These are phyloP conservation scores for Psilopogon haemacephalus DNA, from an alignment of 2,113 vertebrate species.

Conservation along the genomic window DNA sequence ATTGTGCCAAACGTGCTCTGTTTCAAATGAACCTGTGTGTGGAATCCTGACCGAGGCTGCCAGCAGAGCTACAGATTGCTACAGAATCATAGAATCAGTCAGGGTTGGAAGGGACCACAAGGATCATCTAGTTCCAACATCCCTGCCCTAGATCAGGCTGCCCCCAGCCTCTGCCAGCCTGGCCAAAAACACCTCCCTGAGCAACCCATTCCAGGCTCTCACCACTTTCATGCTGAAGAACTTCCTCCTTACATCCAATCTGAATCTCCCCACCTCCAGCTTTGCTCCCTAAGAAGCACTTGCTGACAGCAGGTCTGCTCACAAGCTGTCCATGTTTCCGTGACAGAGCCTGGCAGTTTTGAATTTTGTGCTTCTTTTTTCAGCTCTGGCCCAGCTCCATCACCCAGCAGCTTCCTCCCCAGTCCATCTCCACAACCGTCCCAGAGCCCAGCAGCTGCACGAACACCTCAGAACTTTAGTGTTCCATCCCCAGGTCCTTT, in stretches of 20 bases:
- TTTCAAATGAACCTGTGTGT: neutral
- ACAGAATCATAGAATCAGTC: no score
- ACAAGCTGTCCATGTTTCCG: neutral
- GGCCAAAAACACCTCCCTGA: no score
- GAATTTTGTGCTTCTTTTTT: neutral
- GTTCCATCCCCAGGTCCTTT: conserved; percentile 94
- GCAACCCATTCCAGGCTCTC: no score
- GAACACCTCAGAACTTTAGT: conserved; percentile 93
- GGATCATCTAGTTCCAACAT: no score
- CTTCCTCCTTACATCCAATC: no score
- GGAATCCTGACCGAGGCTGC: neutral
- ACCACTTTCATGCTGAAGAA: no score
- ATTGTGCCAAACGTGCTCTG: neutral
- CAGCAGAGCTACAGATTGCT: neutral
- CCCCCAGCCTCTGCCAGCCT: no score
- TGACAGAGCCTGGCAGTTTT: neutral
- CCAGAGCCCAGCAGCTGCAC: conserved; percentile 88
- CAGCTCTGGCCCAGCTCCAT: conserved; percentile 94
- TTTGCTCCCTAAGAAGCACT: no score
- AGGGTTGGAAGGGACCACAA: no score
- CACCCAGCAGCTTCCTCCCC: conserved; percentile 94
- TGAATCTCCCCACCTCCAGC: no score
- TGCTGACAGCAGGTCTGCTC: neutral
- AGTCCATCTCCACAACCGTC: conserved; percentile 96
- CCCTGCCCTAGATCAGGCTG: no score